Conservation (phyloP, 2,113 vertebrate species). For the Pterocles orientalis region DNA sequence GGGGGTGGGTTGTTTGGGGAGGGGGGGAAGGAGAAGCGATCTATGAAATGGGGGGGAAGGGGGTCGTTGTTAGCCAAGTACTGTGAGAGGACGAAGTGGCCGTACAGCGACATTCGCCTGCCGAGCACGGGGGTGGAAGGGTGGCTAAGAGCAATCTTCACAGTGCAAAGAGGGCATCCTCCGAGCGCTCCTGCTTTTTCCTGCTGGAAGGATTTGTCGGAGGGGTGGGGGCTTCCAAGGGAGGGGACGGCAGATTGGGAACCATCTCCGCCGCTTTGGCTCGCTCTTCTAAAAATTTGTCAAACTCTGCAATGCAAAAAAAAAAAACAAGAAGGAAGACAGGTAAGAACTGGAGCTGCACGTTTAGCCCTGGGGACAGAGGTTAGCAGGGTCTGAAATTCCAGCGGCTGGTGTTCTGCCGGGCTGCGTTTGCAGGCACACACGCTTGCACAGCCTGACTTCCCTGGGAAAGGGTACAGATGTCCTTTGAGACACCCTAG, state of each 20-base stretch:
- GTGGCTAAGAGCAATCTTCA: conserved; percentile 68
- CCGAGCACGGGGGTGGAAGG: neutral
- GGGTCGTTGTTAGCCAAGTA: neutral
- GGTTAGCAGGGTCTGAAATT: neutral
- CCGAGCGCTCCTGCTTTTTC: conserved; percentile 87
- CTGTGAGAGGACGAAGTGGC: conserved; percentile 26
- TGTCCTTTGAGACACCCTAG: neutral
- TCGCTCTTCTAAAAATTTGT: conserved; percentile 96
- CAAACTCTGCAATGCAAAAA: conserved; percentile 87
- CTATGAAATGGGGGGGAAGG: neutral
- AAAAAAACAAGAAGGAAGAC: neutral
- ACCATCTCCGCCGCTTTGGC: conserved; percentile 94
- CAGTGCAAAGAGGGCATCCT: conserved; percentile 90
- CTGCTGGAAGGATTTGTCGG: conserved; percentile 72
- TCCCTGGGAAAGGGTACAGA: neutral
- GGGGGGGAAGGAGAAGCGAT: conserved; percentile 1
- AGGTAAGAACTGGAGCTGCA: neutral
- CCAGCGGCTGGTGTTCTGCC: neutral
- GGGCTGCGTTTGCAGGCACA: neutral
- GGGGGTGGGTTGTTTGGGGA: neutral
- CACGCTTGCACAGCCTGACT: neutral
- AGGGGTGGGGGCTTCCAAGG: conserved; percentile 75
- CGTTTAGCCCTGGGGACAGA: neutral
- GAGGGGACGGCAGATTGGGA: conserved; percentile 87
- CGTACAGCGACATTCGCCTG: neutral